These are phyloP conservation scores for Metridium senile DNA, from an alignment of 92 coral and sea anemone species.

Conservation along the genomic window DNA sequence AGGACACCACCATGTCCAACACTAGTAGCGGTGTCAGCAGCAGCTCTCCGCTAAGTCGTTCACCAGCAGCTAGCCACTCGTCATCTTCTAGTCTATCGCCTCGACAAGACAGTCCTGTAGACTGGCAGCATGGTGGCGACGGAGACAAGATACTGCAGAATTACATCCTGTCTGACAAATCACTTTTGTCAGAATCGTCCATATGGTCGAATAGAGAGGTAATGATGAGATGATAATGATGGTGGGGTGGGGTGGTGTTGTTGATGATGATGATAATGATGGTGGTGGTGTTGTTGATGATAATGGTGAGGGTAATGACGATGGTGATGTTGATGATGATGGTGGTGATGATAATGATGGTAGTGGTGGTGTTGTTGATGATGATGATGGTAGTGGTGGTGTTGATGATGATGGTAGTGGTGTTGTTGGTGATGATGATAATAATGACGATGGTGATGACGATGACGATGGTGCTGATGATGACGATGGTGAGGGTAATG, in stretches of 20 bases:
- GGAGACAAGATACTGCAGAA: conserved; percentile 56
- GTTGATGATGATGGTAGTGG: not conserved
- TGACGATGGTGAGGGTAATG: not conserved
- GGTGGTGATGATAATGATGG: not conserved
- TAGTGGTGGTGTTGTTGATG: too few relatives aligned
- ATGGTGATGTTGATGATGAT: not conserved
- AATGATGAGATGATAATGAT: not conserved
- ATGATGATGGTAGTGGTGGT: not conserved
- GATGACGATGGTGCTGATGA: too few relatives aligned
- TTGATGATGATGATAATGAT: not conserved
- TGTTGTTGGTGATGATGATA: conserved; percentile 1
- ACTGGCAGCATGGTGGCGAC: conserved; percentile 74
- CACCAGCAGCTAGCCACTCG: conserved; percentile 89
- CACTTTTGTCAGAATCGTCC: conserved; percentile 18
- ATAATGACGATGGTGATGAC: not conserved
- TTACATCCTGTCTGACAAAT: conserved; percentile 16
- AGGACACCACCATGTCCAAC: conserved; percentile 75
- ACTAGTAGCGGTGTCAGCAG: conserved; percentile 97
- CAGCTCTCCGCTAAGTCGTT: conserved; percentile 94
- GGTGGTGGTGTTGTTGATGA: too few relatives aligned
- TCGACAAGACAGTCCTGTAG: conserved; percentile 69
- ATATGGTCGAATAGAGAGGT: conserved; percentile 30
- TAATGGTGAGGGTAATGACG: not conserved
- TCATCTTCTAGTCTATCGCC: conserved; percentile 62
- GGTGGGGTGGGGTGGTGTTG: not conserved